These are phyloP conservation scores for Periplaneta americana DNA, from an alignment of 1,140 invertebrate genomes.

Conservation along the genomic window DNA sequence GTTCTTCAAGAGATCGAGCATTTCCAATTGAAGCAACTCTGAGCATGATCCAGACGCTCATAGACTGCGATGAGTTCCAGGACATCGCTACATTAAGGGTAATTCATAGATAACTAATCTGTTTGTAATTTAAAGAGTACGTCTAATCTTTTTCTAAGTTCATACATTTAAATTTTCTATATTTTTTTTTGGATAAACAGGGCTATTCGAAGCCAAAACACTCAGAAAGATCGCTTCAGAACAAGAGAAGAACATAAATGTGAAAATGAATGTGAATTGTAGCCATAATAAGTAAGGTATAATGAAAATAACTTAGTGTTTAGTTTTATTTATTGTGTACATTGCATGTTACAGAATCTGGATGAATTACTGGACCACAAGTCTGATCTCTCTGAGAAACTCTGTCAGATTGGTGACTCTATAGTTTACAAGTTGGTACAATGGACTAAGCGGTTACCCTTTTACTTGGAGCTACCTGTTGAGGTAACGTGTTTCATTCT, in stretches of 20 bases:
- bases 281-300: no score
- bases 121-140: neutral
- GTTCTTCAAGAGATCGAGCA: conserved; percentile 75
- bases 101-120: conserved; percentile 12
- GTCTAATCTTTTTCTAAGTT: no score
- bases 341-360: conserved; percentile 70
- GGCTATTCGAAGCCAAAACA: no score
- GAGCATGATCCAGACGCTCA: conserved; percentile 82
- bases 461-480: conserved; percentile 91
- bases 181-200: no score
- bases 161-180: no score
- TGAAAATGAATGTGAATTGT: no score
- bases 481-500: conserved; percentile 48
- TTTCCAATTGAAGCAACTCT: conserved; percentile 74
- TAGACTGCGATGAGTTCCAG: conserved; percentile 93
- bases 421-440: conserved; percentile 96
- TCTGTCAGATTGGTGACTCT: conserved; percentile 92
- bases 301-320: no score
- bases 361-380: conserved; percentile 86
- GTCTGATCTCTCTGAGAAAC: conserved; percentile 83
- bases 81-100: conserved; percentile 81
- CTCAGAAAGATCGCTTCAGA: no score
- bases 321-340: no score
- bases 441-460: conserved; percentile 96
- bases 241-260: no score